These are phyloP conservation scores for Limnodromus scolopaceus DNA, from an alignment of 2,797 vertebrate species.

Conservation along the genomic window DNA sequence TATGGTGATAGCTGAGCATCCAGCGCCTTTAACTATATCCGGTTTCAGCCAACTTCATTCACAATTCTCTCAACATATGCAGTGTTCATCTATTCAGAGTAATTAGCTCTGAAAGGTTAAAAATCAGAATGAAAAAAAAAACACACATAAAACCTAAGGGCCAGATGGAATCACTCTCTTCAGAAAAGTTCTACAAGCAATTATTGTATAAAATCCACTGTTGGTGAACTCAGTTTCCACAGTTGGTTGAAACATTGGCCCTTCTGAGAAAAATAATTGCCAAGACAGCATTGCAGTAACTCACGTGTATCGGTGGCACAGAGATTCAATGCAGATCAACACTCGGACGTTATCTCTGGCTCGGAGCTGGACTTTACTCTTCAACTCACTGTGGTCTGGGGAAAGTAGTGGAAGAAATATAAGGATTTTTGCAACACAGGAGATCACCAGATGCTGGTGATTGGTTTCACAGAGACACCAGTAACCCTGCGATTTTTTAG, in stretches of 20 bases:
- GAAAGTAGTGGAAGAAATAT: not conserved
- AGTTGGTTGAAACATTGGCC: not conserved
- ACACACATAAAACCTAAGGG: not conserved
- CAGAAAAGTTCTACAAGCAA: not conserved
- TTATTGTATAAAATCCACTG: not conserved
- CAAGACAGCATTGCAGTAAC: conserved; percentile 20
- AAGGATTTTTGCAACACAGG: not conserved
- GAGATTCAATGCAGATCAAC: conserved; percentile 94
- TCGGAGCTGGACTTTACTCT: conserved; percentile 86
- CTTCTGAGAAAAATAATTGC: not conserved
- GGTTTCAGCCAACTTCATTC: not conserved
- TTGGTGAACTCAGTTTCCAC: not conserved
- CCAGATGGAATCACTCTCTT: not conserved
- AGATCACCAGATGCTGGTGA: not conserved
- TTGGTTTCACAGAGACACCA: not conserved
- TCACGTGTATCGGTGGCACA: conserved; percentile 93
- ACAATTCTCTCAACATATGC: not conserved
- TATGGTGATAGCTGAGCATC: not conserved
- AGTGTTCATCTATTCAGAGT: not conserved
- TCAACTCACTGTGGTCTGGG: conserved; percentile 90
- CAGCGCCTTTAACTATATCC: not conserved
- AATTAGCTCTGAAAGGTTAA: not conserved
- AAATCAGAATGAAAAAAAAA: not conserved
- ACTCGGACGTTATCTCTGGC: conserved; percentile 88
- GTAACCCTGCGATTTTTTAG: not conserved